Conservation (phyloP, 92 coral and sea anemone species). For the Heteractis magnifica region DNA sequence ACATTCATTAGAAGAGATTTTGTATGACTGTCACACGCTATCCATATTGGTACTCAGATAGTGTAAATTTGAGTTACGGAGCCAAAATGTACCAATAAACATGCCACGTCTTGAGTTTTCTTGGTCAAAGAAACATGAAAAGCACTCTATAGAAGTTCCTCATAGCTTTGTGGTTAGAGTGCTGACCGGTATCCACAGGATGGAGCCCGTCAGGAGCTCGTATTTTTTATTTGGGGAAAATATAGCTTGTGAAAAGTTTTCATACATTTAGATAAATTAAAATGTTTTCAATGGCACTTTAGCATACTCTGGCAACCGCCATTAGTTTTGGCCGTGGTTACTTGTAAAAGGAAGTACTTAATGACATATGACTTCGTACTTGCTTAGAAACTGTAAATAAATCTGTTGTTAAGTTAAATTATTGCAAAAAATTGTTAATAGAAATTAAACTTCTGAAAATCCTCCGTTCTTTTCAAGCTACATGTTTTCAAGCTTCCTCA, state of each 20-base stretch:
- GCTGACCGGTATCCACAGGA: not conserved
- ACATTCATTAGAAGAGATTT: too few relatives aligned
- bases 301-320: constrained; percentile 1
- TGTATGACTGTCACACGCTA: not conserved
- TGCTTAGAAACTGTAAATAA: too few relatives aligned
- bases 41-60: not conserved
- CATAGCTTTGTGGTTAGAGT: not conserved
- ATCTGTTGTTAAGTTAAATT: too few relatives aligned
- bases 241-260: not conserved
- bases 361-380: not conserved
- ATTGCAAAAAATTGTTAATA: too few relatives aligned
- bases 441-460: too few relatives aligned
- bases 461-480: too few relatives aligned
- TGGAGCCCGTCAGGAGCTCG: constrained; percentile 1
- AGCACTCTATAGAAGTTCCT: not conserved
- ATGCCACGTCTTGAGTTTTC: not conserved
- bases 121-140: constrained; percentile 2
- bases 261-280: not conserved
- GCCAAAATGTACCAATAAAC: not conserved
- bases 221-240: not conserved
- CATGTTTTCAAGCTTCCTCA: too few relatives aligned
- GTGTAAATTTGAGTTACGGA: not conserved
- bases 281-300: not conserved
- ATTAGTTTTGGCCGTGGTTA: not conserved
- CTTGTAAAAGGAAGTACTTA: not conserved